phyloP scores from a whole-genome alignment of 2,113 vertebrate species.

The Pholis gunnellus region DNA sequence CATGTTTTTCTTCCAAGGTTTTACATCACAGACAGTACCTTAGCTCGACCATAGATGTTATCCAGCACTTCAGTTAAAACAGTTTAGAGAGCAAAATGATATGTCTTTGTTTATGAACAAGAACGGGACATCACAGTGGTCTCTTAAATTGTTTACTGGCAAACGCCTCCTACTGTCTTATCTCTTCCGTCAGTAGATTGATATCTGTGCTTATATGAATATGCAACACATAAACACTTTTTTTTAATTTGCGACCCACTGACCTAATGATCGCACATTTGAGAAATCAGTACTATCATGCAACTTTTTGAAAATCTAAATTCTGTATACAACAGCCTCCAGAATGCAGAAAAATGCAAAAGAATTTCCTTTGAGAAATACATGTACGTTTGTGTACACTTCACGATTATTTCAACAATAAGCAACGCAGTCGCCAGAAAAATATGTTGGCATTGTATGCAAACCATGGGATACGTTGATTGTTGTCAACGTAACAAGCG shows the following conservation, averaged over 20 bases:
- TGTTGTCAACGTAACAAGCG: neutral
- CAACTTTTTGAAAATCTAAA: constrained; percentile 20
- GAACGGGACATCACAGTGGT: neutral
- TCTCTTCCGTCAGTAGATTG: constrained; percentile 1
- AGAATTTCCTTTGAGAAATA: constrained; percentile 7
- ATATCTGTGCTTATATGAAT: constrained; percentile 7
- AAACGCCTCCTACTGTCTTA: neutral
- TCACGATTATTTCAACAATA: constrained; percentile 15
- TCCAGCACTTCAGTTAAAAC: neutral
- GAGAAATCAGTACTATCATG: constrained; percentile 25
- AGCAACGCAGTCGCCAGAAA: neutral
- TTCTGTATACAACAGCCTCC: constrained; percentile 3
- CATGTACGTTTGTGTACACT: neutral
- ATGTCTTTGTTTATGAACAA: neutral
- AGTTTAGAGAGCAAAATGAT: neutral
- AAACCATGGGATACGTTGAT: neutral
- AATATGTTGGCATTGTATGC: neutral
- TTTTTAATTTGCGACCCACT: constrained; percentile 34
- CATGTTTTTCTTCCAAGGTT: constrained; percentile 7
- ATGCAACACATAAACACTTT: constrained; percentile 30
- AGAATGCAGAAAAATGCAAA: constrained; percentile 6
- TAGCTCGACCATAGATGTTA: neutral
- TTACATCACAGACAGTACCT: constrained; percentile 2
- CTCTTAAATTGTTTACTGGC: neutral
- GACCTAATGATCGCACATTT: constrained; percentile 33